Evolutionary conservation across 1,140 invertebrate genomes (phyloP).

Genomic region (Aporrectodea caliginosa): DNA sequence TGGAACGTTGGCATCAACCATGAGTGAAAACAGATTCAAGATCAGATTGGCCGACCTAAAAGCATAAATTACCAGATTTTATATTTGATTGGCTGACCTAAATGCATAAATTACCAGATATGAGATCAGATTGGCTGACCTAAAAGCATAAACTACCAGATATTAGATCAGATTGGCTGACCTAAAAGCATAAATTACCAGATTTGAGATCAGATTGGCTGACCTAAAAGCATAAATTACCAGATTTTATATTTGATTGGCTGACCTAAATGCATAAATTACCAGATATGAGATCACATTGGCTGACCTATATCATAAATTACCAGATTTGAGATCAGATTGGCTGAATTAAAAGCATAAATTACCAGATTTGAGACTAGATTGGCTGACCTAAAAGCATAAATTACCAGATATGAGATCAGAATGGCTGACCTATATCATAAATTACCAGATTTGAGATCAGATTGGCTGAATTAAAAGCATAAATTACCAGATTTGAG

Average conservation of each 20-base stretch:
- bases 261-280: slow-evolving; percentile 67
- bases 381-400: slow-evolving; percentile 77
- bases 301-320: slow-evolving; percentile 72
- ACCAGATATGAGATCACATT: slow-evolving; percentile 94
- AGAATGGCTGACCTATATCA: slow-evolving; percentile 86
- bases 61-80: slow-evolving; percentile 72
- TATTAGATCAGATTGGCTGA: slow-evolving; percentile 97
- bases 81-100: slow-evolving; percentile 91
- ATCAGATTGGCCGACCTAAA: slow-evolving; percentile 90
- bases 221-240: slow-evolving; percentile 66
- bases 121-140: slow-evolving; percentile 93
- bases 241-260: slow-evolving; percentile 93
- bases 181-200: slow-evolving; percentile 62
- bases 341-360: slow-evolving; percentile 72
- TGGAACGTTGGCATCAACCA: slow-evolving; percentile 97
- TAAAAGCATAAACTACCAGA: slow-evolving; percentile 60
- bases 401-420: slow-evolving; percentile 82
- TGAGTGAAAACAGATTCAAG: slow-evolving; percentile 93
- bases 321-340: slow-evolving; percentile 86
- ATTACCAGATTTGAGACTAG: slow-evolving; percentile 89
- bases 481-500: slow-evolving; percentile 74
- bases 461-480: slow-evolving; percentile 82
- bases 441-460: slow-evolving; percentile 78
- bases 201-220: slow-evolving; percentile 92
- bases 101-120: slow-evolving; percentile 67